Evolutionary conservation across 2,113 vertebrate genomes (phyloP).

Genomic region (Chaetodon trifascialis): DNA sequence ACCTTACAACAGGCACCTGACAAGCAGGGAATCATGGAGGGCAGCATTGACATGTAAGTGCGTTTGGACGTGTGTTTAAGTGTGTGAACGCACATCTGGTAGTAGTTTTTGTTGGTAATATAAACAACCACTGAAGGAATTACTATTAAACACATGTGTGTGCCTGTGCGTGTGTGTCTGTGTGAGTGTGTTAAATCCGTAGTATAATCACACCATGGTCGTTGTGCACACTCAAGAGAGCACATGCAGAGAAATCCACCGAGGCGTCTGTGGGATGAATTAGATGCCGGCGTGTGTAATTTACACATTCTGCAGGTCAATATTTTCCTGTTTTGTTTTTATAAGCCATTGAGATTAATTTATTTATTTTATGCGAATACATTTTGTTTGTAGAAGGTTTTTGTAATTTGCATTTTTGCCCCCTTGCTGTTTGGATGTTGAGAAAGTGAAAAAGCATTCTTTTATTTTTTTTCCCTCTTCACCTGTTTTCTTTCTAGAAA

Average conservation of each 20-base stretch:
- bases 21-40: background rate
- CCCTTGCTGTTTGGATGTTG: conserved; percentile 2
- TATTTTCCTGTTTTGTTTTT: conserved; percentile 47
- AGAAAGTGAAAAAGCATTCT: background rate
- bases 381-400: conserved; percentile 19
- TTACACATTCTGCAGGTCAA: conserved; percentile 63
- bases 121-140: conserved; percentile 54
- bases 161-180: background rate
- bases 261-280: conserved; percentile 48
- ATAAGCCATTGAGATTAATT: conserved; percentile 37
- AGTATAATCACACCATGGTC: conserved; percentile 44
- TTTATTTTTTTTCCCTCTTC: background rate
- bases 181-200: conserved; percentile 24
- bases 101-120: conserved; percentile 36
- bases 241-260: conserved; percentile 47
- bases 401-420: conserved; percentile 18
- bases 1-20: conserved; percentile 36
- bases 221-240: conserved; percentile 40
- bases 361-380: conserved; percentile 44
- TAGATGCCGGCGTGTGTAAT: conserved; percentile 26
- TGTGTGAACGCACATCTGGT: background rate
- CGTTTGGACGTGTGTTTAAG: conserved; percentile 1
- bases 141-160: conserved; percentile 13
- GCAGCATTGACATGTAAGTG: background rate
- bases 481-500: conserved; percentile 11